Evolutionary conservation across 2,113 vertebrate genomes (phyloP), one percentile per base, ranked within the genome.

Genomic region (Microcebus tavaratra): DNA sequence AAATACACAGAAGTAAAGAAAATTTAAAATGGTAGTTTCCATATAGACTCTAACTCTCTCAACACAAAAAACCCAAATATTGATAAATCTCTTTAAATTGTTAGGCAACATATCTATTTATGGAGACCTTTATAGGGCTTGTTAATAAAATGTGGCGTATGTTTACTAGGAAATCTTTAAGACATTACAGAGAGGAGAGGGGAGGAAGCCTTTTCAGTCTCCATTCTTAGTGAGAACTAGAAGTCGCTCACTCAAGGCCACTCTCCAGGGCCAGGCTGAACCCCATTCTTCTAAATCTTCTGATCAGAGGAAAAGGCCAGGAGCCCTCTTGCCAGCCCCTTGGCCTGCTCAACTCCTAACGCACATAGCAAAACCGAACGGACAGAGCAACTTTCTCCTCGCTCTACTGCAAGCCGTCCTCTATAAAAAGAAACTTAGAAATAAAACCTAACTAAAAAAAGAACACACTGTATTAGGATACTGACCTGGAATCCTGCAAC

Each of bases 351-450:
- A 5, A 72, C 85, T 55, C 90, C 83, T 88, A n/a, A 87, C 0
- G 27, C 42, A 88, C 55, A 45, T 29, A 48, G 48, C 23, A 80
- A 88, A 53, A 91, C 75, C 8, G 59, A 61, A 93, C 55, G 4
- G 10, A 90, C 81, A 57, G 39, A 59, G 72, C 63, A 27, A 70
- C 88, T 78, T 88, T 88, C 81, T 90, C 95, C 88, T 81, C 84
- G 70, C 81, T 65, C 90, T 57, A 70, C 75, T 67, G 70, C 83
- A 34, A 21, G 68, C 72, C 39, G 36, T 87, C 68, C 84, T 96
- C 95, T 97, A 96, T 93, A 97, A 98, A 98, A 97, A 98, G 97
- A 95, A 97, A 93, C 96, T 50, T 27, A 94, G 97, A 96, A 94
- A 91, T 84, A 95, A 98, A 97, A 85, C 95, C 91, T 94, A 78